A percentile compares a stretch with the other conserved stretches of the same genome.
Conservation (phyloP, 2,888 invertebrate species). For the Prosopocoilus inquinatus region DNA sequence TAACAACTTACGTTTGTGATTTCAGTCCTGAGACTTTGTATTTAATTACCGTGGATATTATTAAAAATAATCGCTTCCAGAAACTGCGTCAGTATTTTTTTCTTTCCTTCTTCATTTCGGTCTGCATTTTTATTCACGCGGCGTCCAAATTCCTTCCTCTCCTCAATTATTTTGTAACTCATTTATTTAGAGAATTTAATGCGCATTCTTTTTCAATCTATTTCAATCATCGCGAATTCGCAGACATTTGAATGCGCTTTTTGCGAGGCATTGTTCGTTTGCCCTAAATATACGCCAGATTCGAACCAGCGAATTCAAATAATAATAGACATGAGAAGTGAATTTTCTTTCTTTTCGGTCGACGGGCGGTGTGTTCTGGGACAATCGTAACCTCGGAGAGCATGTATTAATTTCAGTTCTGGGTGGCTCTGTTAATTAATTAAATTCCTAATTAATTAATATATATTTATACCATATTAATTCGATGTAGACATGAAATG, state of each 20-base stretch:
- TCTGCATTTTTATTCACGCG: conserved; percentile 21
- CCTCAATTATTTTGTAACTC: conserved; percentile 32
- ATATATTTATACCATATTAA: too few species aligned
- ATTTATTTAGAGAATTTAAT: conserved; percentile 29
- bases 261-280: conserved; percentile 23
- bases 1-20: neutral
- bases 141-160: conserved; percentile 18
- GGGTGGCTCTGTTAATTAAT: too few species aligned
- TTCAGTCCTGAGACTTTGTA: conserved; percentile 20
- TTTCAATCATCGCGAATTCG: conserved; percentile 29
- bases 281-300: conserved; percentile 24
- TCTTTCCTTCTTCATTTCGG: conserved; percentile 3
- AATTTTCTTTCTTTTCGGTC: conserved; percentile 7
- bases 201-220: conserved; percentile 31
- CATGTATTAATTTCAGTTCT: too few species aligned
- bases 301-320: conserved; percentile 20
- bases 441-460: too few species aligned
- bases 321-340: conserved; percentile 18
- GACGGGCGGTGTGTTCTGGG: too few species aligned
- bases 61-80: neutral
- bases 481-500: too few species aligned
- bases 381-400: too few species aligned
- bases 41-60: conserved; percentile 7
- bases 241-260: conserved; percentile 27
- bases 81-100: neutral